Conservation (phyloP, 2,113 vertebrate species). For the Rhegmatorhina hoffmannsi region DNA sequence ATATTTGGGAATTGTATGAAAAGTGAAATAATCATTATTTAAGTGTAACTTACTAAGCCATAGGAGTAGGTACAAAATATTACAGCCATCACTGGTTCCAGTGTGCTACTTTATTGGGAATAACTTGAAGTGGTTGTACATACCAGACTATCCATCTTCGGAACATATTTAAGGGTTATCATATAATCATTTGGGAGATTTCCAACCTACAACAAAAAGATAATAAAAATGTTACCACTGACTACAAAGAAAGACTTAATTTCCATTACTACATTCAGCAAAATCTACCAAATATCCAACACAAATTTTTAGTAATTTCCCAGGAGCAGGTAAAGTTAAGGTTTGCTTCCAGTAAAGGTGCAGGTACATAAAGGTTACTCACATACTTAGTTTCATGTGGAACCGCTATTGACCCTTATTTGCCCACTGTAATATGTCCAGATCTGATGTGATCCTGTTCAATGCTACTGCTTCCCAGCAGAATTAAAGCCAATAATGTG, state of each 20-base stretch:
- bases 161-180: conserved; percentile 83
- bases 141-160: conserved; percentile 81
- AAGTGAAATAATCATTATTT: background rate
- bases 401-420: background rate
- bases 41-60: background rate
- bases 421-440: background rate
- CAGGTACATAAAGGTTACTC: background rate
- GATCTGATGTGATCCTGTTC: background rate
- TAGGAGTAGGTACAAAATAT: background rate
- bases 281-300: background rate
- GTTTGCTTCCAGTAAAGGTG: background rate
- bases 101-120: background rate
- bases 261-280: background rate
- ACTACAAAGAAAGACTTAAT: background rate
- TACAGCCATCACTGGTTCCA: background rate
- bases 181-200: conserved; percentile 85
- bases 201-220: conserved; percentile 74
- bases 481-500: background rate
- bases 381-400: background rate
- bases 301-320: background rate
- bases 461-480: background rate
- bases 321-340: background rate
- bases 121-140: conserved; percentile 56
- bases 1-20: background rate
- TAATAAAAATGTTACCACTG: background rate